Evolutionary conservation across 2,113 vertebrate genomes (phyloP).

Genomic region (Corydoras sp.): DNA sequence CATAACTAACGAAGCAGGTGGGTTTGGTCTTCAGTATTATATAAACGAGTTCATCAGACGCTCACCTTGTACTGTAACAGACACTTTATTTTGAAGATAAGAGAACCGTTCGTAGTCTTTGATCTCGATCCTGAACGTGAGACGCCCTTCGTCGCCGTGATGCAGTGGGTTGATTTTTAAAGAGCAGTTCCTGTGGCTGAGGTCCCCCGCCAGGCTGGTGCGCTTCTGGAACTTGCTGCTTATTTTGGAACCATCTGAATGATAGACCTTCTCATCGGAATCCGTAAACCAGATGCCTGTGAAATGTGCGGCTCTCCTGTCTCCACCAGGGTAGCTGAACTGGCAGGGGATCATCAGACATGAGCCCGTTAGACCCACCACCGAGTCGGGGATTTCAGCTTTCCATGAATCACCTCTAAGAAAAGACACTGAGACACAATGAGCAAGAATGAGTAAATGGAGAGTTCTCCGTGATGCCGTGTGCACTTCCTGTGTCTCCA

Average conservation of each 20-base stretch:
- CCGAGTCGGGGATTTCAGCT: constrained; percentile 32
- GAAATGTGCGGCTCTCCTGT: neutral
- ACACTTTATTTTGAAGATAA: neutral
- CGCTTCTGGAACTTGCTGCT: constrained; percentile 34
- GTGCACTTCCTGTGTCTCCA: neutral
- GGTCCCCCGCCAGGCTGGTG: constrained; percentile 49
- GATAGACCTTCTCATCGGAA: constrained; percentile 18
- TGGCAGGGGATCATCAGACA: constrained; percentile 63
- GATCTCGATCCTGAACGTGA: constrained; percentile 59
- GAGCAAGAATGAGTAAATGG: constrained; percentile 5
- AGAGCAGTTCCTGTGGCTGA: constrained; percentile 51
- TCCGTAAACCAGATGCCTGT: constrained; percentile 48
- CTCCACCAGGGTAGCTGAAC: constrained; percentile 48
- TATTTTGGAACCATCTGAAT: constrained; percentile 30
- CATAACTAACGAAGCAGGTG: neutral
- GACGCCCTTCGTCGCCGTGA: constrained; percentile 45
- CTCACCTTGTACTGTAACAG: constrained; percentile 53
- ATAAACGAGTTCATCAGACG: neutral
- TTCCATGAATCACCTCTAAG: constrained; percentile 48
- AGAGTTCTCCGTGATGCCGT: constrained; percentile 10
- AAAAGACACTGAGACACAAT: constrained; percentile 35
- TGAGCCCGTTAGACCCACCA: constrained; percentile 54
- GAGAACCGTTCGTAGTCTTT: constrained; percentile 30
- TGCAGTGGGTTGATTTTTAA: constrained; percentile 54
- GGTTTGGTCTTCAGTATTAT: neutral